phyloP scores from a whole-genome alignment of 2,888 invertebrate species.

The Epsilonema sp. region DNA sequence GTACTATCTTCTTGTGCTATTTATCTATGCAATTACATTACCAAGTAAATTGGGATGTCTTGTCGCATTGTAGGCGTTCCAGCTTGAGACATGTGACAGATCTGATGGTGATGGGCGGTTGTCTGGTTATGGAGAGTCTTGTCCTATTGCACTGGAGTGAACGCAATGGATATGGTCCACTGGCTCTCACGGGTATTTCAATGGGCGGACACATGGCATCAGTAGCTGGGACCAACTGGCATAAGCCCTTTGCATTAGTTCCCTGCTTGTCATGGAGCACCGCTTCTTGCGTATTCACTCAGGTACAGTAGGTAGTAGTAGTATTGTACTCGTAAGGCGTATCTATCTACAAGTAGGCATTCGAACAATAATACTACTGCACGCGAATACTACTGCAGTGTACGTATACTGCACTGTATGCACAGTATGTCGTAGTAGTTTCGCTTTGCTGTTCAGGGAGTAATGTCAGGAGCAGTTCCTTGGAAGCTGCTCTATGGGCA shows the following conservation, averaged over 20 bases:
- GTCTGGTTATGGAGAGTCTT: conserved; percentile 73
- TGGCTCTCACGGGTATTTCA: conserved; percentile 81
- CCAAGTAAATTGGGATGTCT: no score
- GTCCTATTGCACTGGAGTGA: conserved; percentile 86
- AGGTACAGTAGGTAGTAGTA: no score
- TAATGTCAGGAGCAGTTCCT: no score
- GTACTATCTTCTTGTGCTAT: not conserved
- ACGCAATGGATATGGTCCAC: conserved; percentile 65
- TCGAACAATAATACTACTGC: no score
- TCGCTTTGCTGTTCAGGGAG: no score
- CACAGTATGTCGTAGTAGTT: no score
- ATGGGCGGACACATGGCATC: conserved; percentile 99
- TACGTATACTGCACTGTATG: no score
- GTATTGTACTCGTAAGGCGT: no score
- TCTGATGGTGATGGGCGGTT: conserved; percentile 96
- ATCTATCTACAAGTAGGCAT: no score
- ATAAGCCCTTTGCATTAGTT: conserved; percentile 70
- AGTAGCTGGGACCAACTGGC: conserved; percentile 83
- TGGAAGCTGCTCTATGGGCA: no score
- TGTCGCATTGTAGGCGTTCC: conserved; percentile 46
- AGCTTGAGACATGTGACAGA: conserved; percentile 83
- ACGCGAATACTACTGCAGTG: no score
- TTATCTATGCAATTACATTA: not conserved
- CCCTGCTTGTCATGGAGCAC: conserved; percentile 96
- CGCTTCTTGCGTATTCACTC: conserved; percentile 80